phyloP scores from a whole-genome alignment of 2,113 vertebrate genomes.

The Malurus alboscapulatus region DNA sequence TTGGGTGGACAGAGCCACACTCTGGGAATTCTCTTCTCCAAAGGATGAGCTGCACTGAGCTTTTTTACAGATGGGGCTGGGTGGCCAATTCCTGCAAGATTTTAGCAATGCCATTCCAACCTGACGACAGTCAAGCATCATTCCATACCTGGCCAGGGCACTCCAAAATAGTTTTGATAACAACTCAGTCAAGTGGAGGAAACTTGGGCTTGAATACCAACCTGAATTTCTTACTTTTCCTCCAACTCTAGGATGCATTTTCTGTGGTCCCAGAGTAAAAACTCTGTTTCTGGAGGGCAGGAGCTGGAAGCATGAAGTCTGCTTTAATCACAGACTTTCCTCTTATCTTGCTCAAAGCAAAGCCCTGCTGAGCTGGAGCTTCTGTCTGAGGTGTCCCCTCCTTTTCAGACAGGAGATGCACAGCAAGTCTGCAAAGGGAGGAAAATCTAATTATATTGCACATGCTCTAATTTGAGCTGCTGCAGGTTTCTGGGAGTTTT shows the following conservation, averaged over 20 bases:
- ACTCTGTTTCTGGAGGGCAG: constrained; percentile 11
- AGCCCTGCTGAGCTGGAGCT: constrained; percentile 18
- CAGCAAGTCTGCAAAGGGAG: not conserved
- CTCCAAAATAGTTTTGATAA: not conserved
- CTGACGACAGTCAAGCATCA: too few relatives aligned
- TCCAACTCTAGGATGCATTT: not conserved
- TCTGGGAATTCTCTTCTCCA: fast-evolving
- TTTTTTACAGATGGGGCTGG: not conserved
- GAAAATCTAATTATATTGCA: constrained; percentile 51
- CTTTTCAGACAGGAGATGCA: constrained; percentile 39
- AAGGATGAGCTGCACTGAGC: fast-evolving
- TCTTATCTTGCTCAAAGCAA: not conserved
- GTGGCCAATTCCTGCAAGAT: not conserved
- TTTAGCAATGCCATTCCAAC: not conserved
- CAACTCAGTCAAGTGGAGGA: not conserved
- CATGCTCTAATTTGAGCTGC: constrained; percentile 55
- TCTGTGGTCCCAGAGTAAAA: constrained; percentile 14
- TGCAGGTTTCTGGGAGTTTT: not conserved
- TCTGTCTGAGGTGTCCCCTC: constrained; percentile 34
- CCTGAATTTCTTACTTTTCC: not conserved
- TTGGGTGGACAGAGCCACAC: not conserved
- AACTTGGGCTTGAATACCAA: not conserved
- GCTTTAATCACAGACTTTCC: constrained; percentile 33
- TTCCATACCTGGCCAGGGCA: not conserved
- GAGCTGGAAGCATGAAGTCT: constrained; percentile 21